phyloP scores from a whole-genome alignment of 2,888 invertebrate species.

The Pardosa pseudoannulata region DNA sequence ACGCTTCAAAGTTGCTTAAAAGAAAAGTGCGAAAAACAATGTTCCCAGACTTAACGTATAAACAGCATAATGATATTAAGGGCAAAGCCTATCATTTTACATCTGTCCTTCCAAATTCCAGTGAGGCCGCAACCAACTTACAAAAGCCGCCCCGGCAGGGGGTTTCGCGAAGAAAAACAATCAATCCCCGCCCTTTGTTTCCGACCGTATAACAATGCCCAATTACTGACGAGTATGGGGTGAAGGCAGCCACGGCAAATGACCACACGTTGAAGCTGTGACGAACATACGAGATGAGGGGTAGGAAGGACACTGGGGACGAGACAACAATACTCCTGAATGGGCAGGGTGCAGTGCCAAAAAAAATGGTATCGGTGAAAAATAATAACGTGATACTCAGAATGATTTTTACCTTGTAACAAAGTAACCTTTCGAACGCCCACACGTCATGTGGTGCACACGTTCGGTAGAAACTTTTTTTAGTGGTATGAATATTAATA shows the following conservation, averaged over 20 bases:
- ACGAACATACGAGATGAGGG: not conserved
- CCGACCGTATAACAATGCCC: not conserved
- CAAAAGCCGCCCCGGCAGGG: not conserved
- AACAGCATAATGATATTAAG: not conserved
- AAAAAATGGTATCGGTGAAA: too few relatives aligned
- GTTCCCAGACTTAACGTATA: too few relatives aligned
- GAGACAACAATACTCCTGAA: not conserved
- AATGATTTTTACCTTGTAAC: too few relatives aligned
- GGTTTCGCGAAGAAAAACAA: slow-evolving; percentile 11
- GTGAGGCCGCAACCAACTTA: not conserved
- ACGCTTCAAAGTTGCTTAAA: too few relatives aligned
- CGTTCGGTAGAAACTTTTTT: too few relatives aligned
- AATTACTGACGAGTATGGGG: not conserved
- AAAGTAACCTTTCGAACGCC: too few relatives aligned
- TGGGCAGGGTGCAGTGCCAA: too few relatives aligned
- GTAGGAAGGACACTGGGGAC: not conserved
- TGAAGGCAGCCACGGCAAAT: not conserved
- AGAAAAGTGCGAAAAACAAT: too few relatives aligned
- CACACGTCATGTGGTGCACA: too few relatives aligned
- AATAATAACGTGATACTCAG: too few relatives aligned
- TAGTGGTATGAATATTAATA: too few relatives aligned
- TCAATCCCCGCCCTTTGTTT: slow-evolving; percentile 4
- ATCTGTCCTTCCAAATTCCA: not conserved
- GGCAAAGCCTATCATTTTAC: not conserved
- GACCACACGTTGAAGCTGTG: not conserved